phyloP scores from a whole-genome alignment of 2,888 invertebrate genomes.

The Agonum fuliginosum region DNA sequence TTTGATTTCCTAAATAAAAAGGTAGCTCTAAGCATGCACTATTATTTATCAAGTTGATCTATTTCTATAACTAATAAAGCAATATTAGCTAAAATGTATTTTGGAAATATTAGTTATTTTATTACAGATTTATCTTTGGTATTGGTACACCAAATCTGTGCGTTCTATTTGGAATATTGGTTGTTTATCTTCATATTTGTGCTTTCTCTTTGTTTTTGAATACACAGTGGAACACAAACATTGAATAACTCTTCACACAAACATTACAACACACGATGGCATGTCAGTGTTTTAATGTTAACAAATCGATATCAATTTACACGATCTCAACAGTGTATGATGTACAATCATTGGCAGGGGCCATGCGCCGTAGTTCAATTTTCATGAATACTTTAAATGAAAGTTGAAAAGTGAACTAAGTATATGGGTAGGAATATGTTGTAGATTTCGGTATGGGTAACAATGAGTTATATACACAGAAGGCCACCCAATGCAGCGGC shows the following conservation, averaged over 20 bases:
- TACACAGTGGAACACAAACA: constrained; percentile 13
- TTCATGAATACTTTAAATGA: neutral
- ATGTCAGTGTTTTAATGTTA: neutral
- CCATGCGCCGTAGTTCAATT: constrained; percentile 1
- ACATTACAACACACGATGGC: neutral
- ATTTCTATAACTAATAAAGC: neutral
- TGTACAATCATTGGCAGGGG: neutral
- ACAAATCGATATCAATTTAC: constrained; percentile 43
- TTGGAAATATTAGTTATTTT: neutral
- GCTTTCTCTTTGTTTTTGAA: constrained; percentile 11
- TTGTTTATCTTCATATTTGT: too few species aligned
- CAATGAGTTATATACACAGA: constrained; percentile 28
- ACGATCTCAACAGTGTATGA: constrained; percentile 42
- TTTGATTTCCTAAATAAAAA: too few species aligned
- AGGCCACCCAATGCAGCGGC: constrained; percentile 57
- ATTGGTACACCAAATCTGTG: too few species aligned
- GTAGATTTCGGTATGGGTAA: neutral
- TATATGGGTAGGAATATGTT: too few species aligned
- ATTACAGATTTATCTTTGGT: neutral
- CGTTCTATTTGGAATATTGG: too few species aligned
- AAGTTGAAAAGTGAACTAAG: too few species aligned
- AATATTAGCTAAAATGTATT: constrained; percentile 10
- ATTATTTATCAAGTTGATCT: too few species aligned
- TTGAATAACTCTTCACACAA: constrained; percentile 17
- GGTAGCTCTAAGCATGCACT: too few species aligned